These are phyloP conservation scores for Sinelater perroti DNA, from an alignment of 2,888 invertebrate genomes.

Conservation along the genomic window DNA sequence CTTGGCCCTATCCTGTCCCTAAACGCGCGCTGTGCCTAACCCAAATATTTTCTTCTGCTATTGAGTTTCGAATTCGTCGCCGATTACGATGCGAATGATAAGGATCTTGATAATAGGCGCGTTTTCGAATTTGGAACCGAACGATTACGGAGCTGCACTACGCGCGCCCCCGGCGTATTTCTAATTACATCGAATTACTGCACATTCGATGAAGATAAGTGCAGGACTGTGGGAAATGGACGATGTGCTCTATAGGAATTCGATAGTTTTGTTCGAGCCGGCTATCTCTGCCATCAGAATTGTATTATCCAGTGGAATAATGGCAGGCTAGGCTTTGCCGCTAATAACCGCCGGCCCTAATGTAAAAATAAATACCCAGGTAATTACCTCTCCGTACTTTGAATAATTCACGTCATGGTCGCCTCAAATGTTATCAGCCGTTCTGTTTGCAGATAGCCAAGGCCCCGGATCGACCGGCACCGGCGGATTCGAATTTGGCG, in stretches of 20 bases:
- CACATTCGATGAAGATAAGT: no score
- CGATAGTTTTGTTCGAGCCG: conserved; percentile 29
- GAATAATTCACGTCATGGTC: conserved; percentile 17
- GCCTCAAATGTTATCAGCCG: conserved; percentile 11
- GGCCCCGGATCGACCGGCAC: conserved; percentile 14
- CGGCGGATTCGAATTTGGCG: conserved; percentile 56
- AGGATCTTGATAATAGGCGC: not conserved
- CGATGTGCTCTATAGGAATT: conserved; percentile 29
- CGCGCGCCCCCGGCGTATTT: no score
- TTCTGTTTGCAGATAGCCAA: conserved; percentile 31
- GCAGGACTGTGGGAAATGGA: conserved; percentile 4
- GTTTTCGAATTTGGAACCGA: not conserved
- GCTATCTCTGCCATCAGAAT: conserved; percentile 27
- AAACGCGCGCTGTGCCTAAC: conserved; percentile 32
- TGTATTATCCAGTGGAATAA: conserved; percentile 22
- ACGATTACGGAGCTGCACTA: no score
- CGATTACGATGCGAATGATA: conserved; percentile 28
- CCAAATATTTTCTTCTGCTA: conserved; percentile 33
- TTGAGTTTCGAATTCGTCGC: conserved; percentile 32
- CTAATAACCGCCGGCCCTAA: conserved; percentile 22
- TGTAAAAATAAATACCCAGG: conserved; percentile 33
- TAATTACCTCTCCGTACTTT: conserved; percentile 23
- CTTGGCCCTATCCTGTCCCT: conserved; percentile 31
- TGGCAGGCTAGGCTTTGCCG: conserved; percentile 18
- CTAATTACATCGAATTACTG: not conserved